These are phyloP conservation scores for Sphaerophoria taeniata DNA, from an alignment of 2,888 invertebrate genomes.

Conservation along the genomic window DNA sequence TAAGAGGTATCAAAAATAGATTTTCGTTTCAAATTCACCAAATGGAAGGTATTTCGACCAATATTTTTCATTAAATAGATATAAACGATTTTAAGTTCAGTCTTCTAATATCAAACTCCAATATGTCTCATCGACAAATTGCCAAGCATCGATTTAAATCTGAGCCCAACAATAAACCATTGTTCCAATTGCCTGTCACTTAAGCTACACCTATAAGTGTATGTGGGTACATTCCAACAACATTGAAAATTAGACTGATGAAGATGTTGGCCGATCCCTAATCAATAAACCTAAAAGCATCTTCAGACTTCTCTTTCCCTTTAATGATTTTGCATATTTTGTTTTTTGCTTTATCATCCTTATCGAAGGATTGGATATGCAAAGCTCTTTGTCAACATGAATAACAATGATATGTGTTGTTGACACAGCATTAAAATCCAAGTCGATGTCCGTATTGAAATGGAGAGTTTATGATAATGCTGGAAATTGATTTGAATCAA, in stretches of 20 bases:
- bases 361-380: neutral
- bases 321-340: constrained; percentile 20
- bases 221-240: neutral
- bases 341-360: neutral
- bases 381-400: neutral
- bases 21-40: no score
- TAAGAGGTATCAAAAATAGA: no score
- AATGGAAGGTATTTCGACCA: no score
- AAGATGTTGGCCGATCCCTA: constrained; percentile 11
- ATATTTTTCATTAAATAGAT: neutral
- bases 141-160: constrained; percentile 10
- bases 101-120: neutral
- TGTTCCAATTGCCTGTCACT: constrained; percentile 46
- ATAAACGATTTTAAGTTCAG: neutral
- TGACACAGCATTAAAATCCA: neutral
- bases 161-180: constrained; percentile 33
- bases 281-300: constrained; percentile 10
- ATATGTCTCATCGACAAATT: constrained; percentile 14
- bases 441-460: constrained; percentile 1
- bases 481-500: constrained; percentile 13
- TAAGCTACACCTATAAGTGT: neutral
- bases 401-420: neutral
- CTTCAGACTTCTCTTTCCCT: constrained; percentile 4
- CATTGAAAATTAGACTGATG: neutral
- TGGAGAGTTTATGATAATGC: constrained; percentile 4